Conservation (phyloP, 2,113 vertebrate species). For the Ceyx melanurus region DNA sequence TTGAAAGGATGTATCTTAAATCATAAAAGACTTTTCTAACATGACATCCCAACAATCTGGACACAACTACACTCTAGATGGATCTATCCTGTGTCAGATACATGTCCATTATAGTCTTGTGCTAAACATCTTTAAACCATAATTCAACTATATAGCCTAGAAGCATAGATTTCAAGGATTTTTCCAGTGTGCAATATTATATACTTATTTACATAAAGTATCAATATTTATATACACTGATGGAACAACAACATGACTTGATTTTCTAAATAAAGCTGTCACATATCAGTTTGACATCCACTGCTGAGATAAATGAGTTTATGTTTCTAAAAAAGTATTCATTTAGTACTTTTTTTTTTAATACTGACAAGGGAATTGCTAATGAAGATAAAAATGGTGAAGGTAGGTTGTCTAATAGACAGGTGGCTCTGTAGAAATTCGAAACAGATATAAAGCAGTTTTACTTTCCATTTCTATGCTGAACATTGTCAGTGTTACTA, state of each 20-base stretch:
- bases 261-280: slow-evolving; percentile 47
- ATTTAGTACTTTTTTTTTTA: slow-evolving; percentile 12
- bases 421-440: neutral
- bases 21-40: neutral
- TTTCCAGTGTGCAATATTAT: neutral
- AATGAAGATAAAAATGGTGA: slow-evolving; percentile 41
- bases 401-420: slow-evolving; percentile 7
- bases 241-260: slow-evolving; percentile 9
- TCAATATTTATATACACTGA: slow-evolving; percentile 42
- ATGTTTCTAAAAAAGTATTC: neutral
- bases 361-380: slow-evolving; percentile 23
- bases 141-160: neutral
- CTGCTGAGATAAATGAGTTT: slow-evolving; percentile 32
- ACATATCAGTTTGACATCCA: slow-evolving; percentile 50
- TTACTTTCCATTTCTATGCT: neutral
- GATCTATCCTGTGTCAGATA: neutral
- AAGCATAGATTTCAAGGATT: neutral
- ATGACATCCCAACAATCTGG: neutral
- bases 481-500: neutral
- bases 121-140: neutral
- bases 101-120: neutral
- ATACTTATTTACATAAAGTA: slow-evolving; percentile 10
- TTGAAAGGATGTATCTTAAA: neutral
- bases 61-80: neutral
- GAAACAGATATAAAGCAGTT: neutral